Percentiles rank a stretch among this genome's conserved stretches.
Evolutionary conservation across 2,797 vertebrate species (phyloP).

Genomic region (Anabacerthia variegaticeps): DNA sequence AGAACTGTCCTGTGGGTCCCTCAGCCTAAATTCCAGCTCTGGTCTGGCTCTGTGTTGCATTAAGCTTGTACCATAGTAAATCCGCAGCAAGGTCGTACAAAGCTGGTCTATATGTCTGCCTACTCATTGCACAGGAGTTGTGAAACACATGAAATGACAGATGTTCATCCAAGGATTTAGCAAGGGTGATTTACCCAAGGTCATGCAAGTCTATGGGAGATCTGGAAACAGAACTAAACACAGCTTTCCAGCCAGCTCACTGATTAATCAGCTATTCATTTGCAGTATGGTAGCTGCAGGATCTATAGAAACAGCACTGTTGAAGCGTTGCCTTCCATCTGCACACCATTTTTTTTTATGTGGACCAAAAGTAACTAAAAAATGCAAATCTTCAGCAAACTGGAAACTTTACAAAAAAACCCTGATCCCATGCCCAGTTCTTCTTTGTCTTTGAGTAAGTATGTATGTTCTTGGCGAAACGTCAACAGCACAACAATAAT

Average conservation of each 20-base stretch:
- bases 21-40: neutral
- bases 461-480: slow-evolving; percentile 32
- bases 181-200: neutral
- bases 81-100: neutral
- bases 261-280: slow-evolving; percentile 25
- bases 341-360: neutral
- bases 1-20: neutral
- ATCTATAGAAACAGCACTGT: neutral
- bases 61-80: neutral
- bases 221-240: neutral
- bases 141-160: neutral
- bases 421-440: neutral
- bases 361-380: neutral
- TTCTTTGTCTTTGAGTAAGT: neutral
- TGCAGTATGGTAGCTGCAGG: neutral
- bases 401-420: neutral
- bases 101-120: neutral
- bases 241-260: neutral
- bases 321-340: slow-evolving; percentile 19
- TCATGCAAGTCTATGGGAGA: neutral
- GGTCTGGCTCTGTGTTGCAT: neutral
- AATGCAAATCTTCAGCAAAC: neutral
- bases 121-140: neutral
- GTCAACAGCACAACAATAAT: slow-evolving; percentile 35
- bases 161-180: neutral